Base-by-base conservation (phyloP, 2,113 vertebrate species). In the Siniperca knerii region DNA sequence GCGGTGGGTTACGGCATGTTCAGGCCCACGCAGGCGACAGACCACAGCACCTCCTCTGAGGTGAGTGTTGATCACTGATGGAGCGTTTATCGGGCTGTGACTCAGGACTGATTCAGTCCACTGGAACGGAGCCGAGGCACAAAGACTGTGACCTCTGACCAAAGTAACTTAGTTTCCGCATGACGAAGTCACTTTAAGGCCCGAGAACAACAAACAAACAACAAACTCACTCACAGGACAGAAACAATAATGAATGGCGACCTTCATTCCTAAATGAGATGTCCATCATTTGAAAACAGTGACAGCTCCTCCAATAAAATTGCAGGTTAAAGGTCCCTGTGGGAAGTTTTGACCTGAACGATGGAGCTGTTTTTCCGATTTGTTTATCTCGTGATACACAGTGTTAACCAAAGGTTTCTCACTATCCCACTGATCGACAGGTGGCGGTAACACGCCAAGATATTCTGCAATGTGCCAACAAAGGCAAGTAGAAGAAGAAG, bases 51-150 rank as follows among this genome's bases (percentile, higher is more conserved):
- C 13, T 21, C 23, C n/a, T 69, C 80, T 42, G 82, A 70, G 72
- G 67, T 93, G 94, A 80, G 77, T 75, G 15, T 91, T 92, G 83
- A 96, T 61, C 29, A 77, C 94, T 75, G 96, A 96, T 57, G 92
- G 54, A 73, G 95, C 6, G 12, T 65, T 52, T 20, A 35, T 72
- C 71, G 42, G 58, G 46, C 74, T 62, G 58, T 50, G 42, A 75
- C 73, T 74, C 68, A 61, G 70, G 52, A n/a, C 29, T 16, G 54
- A 4, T 65, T 48, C 8, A 54, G n/a, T 69, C 23, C 40, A 15
- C 64, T 42, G 20, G 18, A 35, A 8, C 18, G 20, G 40, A 64
- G 69, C 35, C 16, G 2, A 20, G 50, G 3, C 50, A 46, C 52
- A 58, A 52, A 72, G 2, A 20, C 29, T 16, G 44, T 9, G 37